Conservation (phyloP, 2,888 invertebrate genomes). For the Galerucella nymphaeae region DNA sequence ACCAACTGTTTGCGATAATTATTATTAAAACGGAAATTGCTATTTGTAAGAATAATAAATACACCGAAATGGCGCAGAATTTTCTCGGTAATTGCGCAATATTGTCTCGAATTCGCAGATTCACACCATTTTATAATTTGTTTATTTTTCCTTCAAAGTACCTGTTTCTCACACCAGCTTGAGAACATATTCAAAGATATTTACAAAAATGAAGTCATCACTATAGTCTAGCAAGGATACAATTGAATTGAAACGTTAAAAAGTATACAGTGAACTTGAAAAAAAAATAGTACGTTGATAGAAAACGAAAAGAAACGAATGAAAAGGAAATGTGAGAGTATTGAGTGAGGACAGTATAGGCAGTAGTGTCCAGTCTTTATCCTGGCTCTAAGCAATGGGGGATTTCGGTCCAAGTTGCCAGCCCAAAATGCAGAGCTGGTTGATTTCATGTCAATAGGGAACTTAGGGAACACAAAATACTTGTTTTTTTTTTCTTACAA, state of each 20-base stretch:
- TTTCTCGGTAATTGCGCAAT: conserved; percentile 3
- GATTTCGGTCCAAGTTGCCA: too few species aligned
- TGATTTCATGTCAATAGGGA: too few species aligned
- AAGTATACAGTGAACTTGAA: neutral
- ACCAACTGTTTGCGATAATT: neutral
- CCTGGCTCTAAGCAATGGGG: too few species aligned
- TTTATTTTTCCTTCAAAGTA: neutral
- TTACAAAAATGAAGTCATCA: conserved; percentile 2
- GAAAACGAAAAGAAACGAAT: too few species aligned
- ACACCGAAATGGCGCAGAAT: neutral
- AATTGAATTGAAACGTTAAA: neutral
- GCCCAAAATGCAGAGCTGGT: too few species aligned
- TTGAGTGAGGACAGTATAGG: too few species aligned
- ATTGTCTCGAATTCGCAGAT: neutral
- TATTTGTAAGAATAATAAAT: conserved; percentile 17
- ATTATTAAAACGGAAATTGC: neutral
- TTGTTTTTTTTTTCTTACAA: too few species aligned
- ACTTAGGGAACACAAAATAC: too few species aligned
- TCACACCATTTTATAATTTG: neutral
- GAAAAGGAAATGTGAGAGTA: too few species aligned
- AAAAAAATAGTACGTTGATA: neutral
- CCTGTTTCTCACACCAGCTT: neutral
- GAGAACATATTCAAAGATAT: neutral
- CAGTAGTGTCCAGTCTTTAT: too few species aligned
- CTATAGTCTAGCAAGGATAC: neutral